Base-by-base conservation (phyloP, 2,797 vertebrate species). In the Threskiornis aethiopicus region DNA sequence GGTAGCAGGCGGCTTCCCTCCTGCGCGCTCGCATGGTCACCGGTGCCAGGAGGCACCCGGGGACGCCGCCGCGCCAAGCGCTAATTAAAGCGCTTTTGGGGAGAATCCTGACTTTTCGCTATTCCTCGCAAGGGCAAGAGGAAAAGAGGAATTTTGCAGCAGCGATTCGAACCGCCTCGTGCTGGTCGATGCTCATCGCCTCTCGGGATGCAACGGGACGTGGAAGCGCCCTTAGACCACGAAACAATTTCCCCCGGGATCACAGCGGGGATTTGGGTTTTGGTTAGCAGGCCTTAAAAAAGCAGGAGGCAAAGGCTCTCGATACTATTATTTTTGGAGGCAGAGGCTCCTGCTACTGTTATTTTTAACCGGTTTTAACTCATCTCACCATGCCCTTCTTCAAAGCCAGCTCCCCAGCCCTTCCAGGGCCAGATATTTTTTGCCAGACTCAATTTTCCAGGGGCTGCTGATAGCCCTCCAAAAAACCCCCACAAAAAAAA, bases 21-120 rank as follows among this genome's bases (percentile, higher is more conserved):
- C 42, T 33, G 18, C 57, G 1, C 0, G 0, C 28, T 41, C 15
- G 4, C 28, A 11, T 0, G 4, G 9, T 3, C 67, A 9, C 39
- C 0, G 0, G 31, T 51, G 66, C 31, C 58, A 31, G 49, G 41
- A 84, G 21, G 2, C 49, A 35, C 39, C 28, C 3, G 1, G 35
- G 42, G 31, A 39, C 4, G 4, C 6, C 9, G 28, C 42, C 1
- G 0, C 20, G 7, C 33, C 41, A 4, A 59, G 6, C 3, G 1
- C 18, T 8, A 18, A 13, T 16, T 22, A 13, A 72, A 67, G 24
- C 5, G 0, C 2, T 75, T 42, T 3, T 0, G 6, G 52, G 54
- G 14, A 55, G 2, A 86, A 59, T 41, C 62, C 28, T 1, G 12
- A 33, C 2, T 92, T 82, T 52, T 29, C 42, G 6, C 11, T 29